Conservation (phyloP, 2,797 vertebrate species). For the Saxicola maurus region DNA sequence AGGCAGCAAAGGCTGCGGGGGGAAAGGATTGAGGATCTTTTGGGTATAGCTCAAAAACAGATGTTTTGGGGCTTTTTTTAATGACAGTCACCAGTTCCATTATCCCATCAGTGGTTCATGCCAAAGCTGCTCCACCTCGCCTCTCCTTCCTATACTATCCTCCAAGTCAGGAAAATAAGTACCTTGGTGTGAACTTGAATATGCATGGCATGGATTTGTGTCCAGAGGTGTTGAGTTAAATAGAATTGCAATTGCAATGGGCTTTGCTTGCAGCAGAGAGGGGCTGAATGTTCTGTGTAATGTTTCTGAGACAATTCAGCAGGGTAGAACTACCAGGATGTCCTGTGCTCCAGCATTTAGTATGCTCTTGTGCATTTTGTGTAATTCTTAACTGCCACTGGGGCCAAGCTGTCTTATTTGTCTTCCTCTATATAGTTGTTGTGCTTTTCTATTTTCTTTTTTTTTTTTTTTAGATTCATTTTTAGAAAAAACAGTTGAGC, state of each 20-base stretch:
- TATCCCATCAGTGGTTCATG: not conserved
- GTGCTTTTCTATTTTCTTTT: not conserved
- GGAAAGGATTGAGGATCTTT: not conserved
- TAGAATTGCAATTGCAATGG: not conserved
- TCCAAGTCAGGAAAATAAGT: not conserved
- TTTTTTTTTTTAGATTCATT: not conserved
- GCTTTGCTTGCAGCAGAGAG: not conserved
- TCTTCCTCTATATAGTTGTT: not conserved
- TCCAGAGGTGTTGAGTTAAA: not conserved
- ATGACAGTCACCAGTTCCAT: not conserved
- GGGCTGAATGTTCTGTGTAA: not conserved
- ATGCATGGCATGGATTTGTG: not conserved
- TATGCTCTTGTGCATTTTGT: not conserved
- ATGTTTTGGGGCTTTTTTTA: not conserved
- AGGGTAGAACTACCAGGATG: not conserved
- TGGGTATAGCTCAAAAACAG: not conserved
- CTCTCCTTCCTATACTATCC: not conserved
- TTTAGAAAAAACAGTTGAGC: not conserved
- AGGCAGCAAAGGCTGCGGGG: not conserved
- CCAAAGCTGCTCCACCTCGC: not conserved
- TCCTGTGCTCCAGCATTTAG: not conserved
- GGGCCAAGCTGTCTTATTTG: not conserved
- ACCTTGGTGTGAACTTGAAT: not conserved
- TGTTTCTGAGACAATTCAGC: not conserved
- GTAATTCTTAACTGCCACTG: not conserved